phyloP scores from a whole-genome alignment of 2,888 invertebrate genomes.

The Arrhopalites spinosus region DNA sequence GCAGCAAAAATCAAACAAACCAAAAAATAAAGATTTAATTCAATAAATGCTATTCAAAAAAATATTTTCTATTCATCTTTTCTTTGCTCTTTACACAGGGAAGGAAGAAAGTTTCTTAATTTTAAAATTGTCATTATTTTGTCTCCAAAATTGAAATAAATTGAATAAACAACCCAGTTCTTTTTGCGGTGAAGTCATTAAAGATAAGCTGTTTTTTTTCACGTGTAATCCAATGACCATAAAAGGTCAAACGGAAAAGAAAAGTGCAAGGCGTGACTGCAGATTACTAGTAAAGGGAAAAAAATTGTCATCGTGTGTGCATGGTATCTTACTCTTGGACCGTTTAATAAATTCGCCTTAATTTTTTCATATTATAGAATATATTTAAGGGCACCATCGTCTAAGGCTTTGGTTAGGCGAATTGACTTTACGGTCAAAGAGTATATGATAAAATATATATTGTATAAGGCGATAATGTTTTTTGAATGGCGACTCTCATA shows the following conservation, averaged over 20 bases:
- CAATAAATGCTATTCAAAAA: constrained; percentile 26
- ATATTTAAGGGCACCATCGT: no score
- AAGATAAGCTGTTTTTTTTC: neutral
- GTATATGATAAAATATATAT: no score
- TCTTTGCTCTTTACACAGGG: neutral
- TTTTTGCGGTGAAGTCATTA: neutral
- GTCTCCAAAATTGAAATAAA: neutral
- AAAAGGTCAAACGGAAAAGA: neutral
- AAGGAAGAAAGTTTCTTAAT: constrained; percentile 1
- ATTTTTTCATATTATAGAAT: no score
- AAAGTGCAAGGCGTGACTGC: constrained; percentile 20
- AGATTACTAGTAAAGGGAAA: neutral
- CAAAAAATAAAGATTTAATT: constrained; percentile 41
- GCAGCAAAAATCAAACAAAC: constrained; percentile 52
- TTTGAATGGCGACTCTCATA: no score
- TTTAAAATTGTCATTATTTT: neutral
- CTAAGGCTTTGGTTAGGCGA: no score
- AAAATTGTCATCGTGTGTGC: neutral
- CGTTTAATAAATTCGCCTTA: no score
- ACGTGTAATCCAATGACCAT: neutral
- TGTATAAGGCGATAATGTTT: no score
- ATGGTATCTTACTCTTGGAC: no score
- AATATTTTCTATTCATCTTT: constrained; percentile 13
- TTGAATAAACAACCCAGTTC: neutral
- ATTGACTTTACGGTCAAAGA: no score